phyloP scores from a whole-genome alignment of 2,113 vertebrate genomes.

The Brachyhypopomus gauderio region DNA sequence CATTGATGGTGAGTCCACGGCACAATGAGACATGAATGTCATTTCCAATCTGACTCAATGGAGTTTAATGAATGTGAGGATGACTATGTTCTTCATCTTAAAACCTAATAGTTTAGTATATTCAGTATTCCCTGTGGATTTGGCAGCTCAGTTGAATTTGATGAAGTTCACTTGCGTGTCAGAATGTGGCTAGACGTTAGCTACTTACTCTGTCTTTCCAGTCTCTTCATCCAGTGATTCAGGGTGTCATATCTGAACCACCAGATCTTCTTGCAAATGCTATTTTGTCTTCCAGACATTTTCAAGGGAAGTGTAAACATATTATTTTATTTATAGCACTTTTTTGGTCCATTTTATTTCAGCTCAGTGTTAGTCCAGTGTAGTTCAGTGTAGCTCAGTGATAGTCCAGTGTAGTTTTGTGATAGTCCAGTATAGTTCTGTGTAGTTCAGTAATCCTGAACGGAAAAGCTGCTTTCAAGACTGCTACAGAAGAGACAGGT shows the following conservation, averaged over 20 bases:
- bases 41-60: background rate
- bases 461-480: background rate
- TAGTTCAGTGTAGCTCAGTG: too few relatives aligned
- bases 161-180: constrained; percentile 1
- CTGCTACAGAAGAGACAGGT: background rate
- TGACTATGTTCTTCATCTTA: background rate
- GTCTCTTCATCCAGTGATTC: constrained; percentile 20
- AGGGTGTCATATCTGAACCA: constrained; percentile 19
- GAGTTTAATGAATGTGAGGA: background rate
- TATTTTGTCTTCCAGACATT: background rate
- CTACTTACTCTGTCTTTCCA: constrained; percentile 16
- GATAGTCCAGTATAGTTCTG: too few relatives aligned
- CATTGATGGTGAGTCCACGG: background rate
- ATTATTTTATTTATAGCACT: background rate
- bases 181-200: background rate
- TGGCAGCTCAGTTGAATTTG: background rate
- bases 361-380: too few relatives aligned
- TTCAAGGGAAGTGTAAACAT: background rate
- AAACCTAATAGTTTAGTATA: background rate
- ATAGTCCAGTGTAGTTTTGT: too few relatives aligned
- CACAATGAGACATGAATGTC: background rate
- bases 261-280: constrained; percentile 15
- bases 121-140: background rate
- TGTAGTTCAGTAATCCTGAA: background rate
- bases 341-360: background rate